phyloP scores from a whole-genome alignment of 2,113 vertebrate genomes.

The Scytalopus superciliaris region DNA sequence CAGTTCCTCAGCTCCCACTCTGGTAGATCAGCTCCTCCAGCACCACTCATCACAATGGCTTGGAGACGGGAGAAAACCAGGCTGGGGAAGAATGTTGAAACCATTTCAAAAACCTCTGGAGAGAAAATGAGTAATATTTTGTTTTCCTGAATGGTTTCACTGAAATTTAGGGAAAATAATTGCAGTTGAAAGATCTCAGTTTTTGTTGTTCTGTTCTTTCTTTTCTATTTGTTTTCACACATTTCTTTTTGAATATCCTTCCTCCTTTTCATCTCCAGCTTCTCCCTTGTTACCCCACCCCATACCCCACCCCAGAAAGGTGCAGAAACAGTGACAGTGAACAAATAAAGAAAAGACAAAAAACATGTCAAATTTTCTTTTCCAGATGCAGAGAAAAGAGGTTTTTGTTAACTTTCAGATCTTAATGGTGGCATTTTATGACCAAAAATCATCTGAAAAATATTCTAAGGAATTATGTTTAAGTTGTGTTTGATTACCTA shows the following conservation, averaged over 20 bases:
- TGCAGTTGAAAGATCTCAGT: constrained; percentile 25
- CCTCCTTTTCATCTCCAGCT: not conserved
- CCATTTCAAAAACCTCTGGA: constrained; percentile 28
- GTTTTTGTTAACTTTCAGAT: not conserved
- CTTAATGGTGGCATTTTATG: not conserved
- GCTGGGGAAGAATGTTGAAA: constrained; percentile 37
- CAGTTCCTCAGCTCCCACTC: not conserved
- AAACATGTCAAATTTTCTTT: not conserved
- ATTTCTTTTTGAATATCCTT: not conserved
- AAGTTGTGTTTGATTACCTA: not conserved
- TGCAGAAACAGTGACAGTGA: not conserved
- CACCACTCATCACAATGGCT: constrained; percentile 29
- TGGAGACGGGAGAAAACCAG: not conserved
- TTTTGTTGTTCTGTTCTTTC: constrained; percentile 15
- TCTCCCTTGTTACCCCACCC: not conserved
- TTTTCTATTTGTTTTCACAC: not conserved
- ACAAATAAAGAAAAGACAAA: not conserved
- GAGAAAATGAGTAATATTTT: constrained; percentile 50
- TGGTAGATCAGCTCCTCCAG: not conserved
- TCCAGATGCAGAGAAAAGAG: not conserved
- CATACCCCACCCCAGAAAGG: not conserved
- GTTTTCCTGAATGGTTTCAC: constrained; percentile 32
- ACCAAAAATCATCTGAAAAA: not conserved
- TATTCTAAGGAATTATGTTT: not conserved
- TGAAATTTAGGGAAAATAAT: constrained; percentile 54